Evolutionary conservation across 35 echinoderm and acorn worm species (phyloP).

Genomic region (Apostichopus japonicus): DNA sequence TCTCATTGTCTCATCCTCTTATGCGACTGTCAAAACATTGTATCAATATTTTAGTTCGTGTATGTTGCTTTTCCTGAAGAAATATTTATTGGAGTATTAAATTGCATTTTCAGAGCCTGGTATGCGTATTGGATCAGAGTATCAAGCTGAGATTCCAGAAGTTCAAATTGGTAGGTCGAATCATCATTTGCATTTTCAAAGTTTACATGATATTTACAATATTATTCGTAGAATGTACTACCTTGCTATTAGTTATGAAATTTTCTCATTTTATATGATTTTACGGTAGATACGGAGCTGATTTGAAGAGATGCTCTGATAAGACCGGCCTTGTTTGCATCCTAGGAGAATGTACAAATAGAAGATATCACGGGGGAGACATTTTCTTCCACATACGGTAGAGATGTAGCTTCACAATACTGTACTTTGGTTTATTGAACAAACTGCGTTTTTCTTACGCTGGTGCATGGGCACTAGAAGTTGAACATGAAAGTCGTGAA

Average conservation of each 20-base stretch:
- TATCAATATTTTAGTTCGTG: neutral
- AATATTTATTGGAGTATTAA: conserved; percentile 11
- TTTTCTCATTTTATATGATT: too few species aligned
- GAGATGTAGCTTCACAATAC: too few species aligned
- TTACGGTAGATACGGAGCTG: neutral
- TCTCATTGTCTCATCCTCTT: neutral
- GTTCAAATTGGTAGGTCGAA: conserved; percentile 72
- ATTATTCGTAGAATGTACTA: too few species aligned
- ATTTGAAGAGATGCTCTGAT: neutral
- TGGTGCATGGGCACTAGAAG: too few species aligned
- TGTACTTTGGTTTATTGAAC: too few species aligned
- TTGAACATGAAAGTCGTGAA: too few species aligned
- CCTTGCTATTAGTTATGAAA: too few species aligned
- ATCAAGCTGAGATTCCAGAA: conserved; percentile 94
- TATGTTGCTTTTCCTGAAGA: neutral
- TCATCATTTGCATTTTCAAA: neutral
- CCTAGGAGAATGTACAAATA: neutral
- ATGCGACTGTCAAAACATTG: neutral
- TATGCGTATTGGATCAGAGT: conserved; percentile 94
- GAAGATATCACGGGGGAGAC: neutral
- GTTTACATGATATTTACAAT: too few species aligned
- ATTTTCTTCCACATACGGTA: neutral
- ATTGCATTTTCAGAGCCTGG: conserved; percentile 76
- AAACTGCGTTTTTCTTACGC: too few species aligned
- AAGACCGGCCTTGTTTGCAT: neutral